Conservation (phyloP, 2,888 invertebrate species). For the Allolobophora icterica region DNA sequence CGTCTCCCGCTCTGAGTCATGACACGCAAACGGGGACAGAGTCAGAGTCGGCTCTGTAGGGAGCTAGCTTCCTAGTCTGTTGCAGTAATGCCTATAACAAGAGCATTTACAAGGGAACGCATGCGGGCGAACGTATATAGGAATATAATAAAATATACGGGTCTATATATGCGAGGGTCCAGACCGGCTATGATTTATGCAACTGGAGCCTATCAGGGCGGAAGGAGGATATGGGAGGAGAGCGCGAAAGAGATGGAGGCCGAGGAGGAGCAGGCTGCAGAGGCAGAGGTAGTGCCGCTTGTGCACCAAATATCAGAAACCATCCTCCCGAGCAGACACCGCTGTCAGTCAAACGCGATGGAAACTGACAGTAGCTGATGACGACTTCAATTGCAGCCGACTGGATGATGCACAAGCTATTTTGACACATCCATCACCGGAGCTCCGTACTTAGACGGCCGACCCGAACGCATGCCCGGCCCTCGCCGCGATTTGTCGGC, state of each 20-base stretch:
- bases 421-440: constrained; percentile 24
- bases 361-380: constrained; percentile 30
- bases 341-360: constrained; percentile 27
- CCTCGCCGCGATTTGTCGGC: constrained; percentile 25
- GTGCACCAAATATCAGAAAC: constrained; percentile 13
- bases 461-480: constrained; percentile 20
- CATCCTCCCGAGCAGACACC: constrained; percentile 9
- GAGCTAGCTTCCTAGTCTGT: neutral
- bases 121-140: constrained; percentile 12
- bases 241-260: constrained; percentile 4
- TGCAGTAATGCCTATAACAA: constrained; percentile 6
- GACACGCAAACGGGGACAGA: neutral
- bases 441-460: constrained; percentile 25
- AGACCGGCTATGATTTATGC: constrained; percentile 19
- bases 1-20: neutral
- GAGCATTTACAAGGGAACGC: neutral
- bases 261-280: neutral
- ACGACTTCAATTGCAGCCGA: constrained; percentile 31
- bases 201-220: constrained; percentile 24
- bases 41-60: neutral
- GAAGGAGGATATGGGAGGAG: constrained; percentile 22
- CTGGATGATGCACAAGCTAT: constrained; percentile 29
- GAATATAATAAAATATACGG: constrained; percentile 11
- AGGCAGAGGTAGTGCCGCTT: constrained; percentile 22
- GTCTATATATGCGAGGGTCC: constrained; percentile 17